Percentiles rank a stretch among this genome's conserved stretches.
phyloP scores from a whole-genome alignment of 2,113 vertebrate genomes.

The Stegostoma tigrinum region DNA sequence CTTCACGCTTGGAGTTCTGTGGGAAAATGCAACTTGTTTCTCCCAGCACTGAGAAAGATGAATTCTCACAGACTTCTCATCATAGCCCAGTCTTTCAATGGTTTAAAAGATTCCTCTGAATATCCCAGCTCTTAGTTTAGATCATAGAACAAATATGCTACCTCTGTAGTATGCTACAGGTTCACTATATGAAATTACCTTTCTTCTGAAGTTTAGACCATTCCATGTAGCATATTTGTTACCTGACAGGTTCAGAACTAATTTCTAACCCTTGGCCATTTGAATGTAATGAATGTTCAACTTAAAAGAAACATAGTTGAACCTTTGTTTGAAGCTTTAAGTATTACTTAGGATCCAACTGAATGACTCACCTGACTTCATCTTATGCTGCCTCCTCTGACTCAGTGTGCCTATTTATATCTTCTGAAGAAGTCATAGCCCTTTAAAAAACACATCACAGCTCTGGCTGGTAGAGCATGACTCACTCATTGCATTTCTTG shows the following conservation, averaged over 20 bases:
- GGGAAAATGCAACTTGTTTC: no score
- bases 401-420: not conserved
- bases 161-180: not conserved
- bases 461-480: not conserved
- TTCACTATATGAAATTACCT: not conserved
- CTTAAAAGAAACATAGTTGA: not conserved
- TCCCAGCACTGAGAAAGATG: no score
- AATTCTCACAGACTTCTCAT: no score
- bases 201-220: not conserved
- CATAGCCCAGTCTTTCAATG: no score
- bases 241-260: not conserved
- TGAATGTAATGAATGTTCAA: not conserved
- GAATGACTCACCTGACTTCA: not conserved
- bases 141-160: not conserved
- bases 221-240: not conserved
- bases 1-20: no score
- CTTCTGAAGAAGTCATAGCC: not conserved
- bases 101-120: no score
- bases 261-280: not conserved
- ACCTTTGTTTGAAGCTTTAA: not conserved
- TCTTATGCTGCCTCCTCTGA: not conserved
- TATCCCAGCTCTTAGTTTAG: not conserved
- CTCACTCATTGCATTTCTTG: not conserved
- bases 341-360: not conserved
- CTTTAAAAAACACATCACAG: not conserved